Base-by-base conservation (phyloP, 1,140 invertebrate species). In the Psix sp. region DNA sequence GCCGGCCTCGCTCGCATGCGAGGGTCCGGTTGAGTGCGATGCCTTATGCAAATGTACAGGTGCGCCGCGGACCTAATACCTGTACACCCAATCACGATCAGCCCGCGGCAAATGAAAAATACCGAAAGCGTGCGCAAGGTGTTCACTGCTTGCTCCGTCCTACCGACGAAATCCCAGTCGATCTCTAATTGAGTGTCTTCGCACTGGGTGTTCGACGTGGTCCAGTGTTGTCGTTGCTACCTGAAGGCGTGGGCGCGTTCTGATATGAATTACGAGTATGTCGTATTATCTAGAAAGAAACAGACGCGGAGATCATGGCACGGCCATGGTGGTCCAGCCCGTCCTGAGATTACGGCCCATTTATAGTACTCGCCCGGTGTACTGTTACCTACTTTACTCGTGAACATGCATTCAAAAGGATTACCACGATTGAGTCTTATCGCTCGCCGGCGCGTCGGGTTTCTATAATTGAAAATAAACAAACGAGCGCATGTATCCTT, bases 191-290 rank as follows among this genome's bases (percentile, higher is more conserved):
- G 85, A 86, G 82, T 87, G 86, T 86, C 84, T 80, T 86, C 84
- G 78, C 85, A 74, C 82, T 86, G 84, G 84, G 84, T 87, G 84
- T 86, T 80, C 85, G 72, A 83, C 80, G 83, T 86, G 84, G 84
- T 83, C 81, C 82, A 74, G 71, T 77, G 80, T 84, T 86, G 84
- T 86, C 84, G 83, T 83, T 79, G 84, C 84, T 86, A 87, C 86
- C 83, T 85, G 77, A 83, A 79, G 81, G 81, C 82, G 85, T 86
- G 81, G 85, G 83, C 84, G 81, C 73, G 54, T 45, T 76, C 73
- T 79, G 85, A 86, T 86, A 87, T 87, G 86, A 86, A 80, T 87
- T 87, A 87, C 86, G 85, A 80, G 81, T 84, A 81, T 80, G 83
- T 84, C 82, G 84, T 84, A 86, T 85, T 86, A 86, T 82, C 84